Base-by-base conservation (phyloP, 1,140 invertebrate species). In the Rhopalosiphum maidis region DNA sequence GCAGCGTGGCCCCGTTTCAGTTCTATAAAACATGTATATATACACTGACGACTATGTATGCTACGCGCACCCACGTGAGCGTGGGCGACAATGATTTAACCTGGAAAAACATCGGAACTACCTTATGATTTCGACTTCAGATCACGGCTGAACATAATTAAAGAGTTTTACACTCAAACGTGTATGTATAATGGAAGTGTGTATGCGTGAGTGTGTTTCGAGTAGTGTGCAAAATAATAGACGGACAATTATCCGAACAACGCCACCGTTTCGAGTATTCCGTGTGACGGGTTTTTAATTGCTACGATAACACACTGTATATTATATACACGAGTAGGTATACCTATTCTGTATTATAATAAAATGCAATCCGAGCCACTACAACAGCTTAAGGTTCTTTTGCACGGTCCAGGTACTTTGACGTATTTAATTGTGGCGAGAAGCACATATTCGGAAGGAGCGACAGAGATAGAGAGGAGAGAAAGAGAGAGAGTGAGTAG, bases 241-340 rank as follows among this genome's bases (percentile, higher is more conserved):
- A 7, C 55, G 35, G 41, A 51, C 68, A 51, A 92, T 83, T 92
- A 51, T 9, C 48, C n/a, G 46, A 46, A 48, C 48, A 21, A 85
- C 88, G 7, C 51, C 1, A n/a, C 1, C 54, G 55, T 43, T 82
- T 91, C 60, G 7, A 91, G 77, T 77, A 77, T 48, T 30, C n/a
- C 6, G 30, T 41, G 48, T 37, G 91, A 54, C 46, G 18, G 91
- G n/a, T 51, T 92, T 92, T 92, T 92, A 92, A 92, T 92, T 92
- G 77, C 46, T 85, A 48, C 15, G 90, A 55, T 90, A 90, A 90
- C 35, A 51, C 46, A 8, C 41, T n/a, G 25, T 48, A 22, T 46
- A 46, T 88, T 23, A 21, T 37, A 25, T 86, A 86, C 35, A 83
- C 2, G 37, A 7, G 18, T 41, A n/a, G 0, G 21, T 41, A 1